Percentiles rank a stretch among this genome's conserved stretches.
phyloP scores from a whole-genome alignment of 2,113 vertebrate species.

The Eclectus roratus region DNA sequence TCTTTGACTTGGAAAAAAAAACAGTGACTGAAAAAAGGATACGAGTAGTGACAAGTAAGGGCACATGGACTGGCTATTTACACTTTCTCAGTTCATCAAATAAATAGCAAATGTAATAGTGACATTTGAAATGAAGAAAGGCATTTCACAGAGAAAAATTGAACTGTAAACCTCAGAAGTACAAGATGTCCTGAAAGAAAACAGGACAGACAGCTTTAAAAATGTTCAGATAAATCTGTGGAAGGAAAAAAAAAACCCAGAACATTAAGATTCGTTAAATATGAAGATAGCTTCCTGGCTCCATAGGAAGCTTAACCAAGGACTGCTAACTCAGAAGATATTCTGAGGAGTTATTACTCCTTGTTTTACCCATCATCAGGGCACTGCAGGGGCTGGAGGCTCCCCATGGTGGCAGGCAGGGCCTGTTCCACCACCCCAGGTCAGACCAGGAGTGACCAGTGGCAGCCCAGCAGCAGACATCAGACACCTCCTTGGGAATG shows the following conservation, averaged over 20 bases:
- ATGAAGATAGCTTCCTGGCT: background rate
- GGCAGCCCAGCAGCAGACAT: background rate
- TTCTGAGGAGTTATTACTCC: background rate
- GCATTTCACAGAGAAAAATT: background rate
- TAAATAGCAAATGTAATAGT: background rate
- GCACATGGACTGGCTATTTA: background rate
- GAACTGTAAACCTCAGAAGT: background rate
- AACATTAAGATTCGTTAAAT: background rate
- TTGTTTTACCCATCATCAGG: background rate
- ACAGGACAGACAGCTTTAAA: background rate
- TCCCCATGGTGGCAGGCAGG: background rate
- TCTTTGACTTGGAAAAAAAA: background rate
- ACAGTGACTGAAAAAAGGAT: background rate
- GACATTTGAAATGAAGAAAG: background rate
- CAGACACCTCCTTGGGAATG: background rate
- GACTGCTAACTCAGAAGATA: background rate
- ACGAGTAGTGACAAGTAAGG: background rate
- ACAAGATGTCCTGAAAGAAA: background rate
- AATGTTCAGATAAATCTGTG: background rate
- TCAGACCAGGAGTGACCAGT: background rate
- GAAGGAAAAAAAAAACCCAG: background rate
- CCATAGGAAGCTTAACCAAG: background rate
- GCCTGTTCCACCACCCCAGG: too few species aligned
- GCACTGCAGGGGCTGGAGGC: accelerated
- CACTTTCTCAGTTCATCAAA: background rate